A percentile compares a stretch with the other conserved stretches of the same genome.
Evolutionary conservation across 1,140 invertebrate genomes (phyloP).

Genomic region (Gryllus bimaculatus): DNA sequence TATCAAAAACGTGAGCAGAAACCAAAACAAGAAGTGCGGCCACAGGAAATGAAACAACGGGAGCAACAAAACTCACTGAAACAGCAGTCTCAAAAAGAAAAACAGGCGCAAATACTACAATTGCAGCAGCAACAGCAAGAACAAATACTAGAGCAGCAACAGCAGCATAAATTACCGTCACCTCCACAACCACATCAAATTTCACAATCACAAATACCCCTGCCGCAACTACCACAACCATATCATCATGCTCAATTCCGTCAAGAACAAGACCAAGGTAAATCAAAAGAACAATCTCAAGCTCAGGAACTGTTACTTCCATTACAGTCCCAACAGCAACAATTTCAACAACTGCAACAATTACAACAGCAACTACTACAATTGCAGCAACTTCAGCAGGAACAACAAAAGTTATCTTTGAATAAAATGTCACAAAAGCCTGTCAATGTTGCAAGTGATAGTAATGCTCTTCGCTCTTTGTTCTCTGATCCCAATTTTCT

Average conservation of each 20-base stretch:
- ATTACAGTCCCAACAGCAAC: neutral
- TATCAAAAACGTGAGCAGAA: neutral
- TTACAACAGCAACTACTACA: neutral
- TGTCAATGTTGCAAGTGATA: neutral
- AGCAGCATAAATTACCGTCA: neutral
- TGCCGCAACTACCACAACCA: neutral
- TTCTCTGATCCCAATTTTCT: slow-evolving; percentile 11
- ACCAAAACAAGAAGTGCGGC: neutral
- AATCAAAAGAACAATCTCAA: neutral
- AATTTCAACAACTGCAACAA: neutral
- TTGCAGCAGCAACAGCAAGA: neutral
- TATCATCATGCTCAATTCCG: neutral
- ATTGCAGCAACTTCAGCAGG: neutral
- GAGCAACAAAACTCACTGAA: neutral
- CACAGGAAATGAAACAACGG: neutral
- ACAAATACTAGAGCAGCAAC: neutral
- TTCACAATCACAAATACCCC: neutral
- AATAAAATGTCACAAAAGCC: slow-evolving; percentile 7
- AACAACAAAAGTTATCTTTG: neutral
- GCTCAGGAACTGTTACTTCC: neutral
- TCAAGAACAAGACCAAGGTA: neutral
- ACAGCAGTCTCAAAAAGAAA: neutral
- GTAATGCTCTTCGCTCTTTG: neutral
- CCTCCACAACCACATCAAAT: neutral
- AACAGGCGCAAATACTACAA: neutral